Evolutionary conservation across 2,888 invertebrate species (phyloP), one percentile per base, ranked within the genome.

Genomic region (Iselma pallidipennis): DNA sequence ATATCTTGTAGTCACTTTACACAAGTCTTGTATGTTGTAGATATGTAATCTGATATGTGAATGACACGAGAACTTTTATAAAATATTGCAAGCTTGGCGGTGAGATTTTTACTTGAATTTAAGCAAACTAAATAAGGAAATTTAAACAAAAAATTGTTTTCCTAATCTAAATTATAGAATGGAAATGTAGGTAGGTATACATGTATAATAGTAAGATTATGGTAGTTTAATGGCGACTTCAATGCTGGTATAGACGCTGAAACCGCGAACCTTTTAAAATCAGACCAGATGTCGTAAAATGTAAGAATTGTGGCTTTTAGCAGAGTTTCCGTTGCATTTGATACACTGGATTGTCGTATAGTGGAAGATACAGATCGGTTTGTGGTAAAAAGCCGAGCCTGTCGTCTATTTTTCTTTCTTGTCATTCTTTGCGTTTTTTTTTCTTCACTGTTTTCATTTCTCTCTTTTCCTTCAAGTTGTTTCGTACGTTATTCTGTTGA

Each of bases 1-100:
- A 45, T 45, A 45, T 45, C 45, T 21, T 45, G 10, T 45, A 45
- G 45, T 45, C 45, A 45, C 45, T 45, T 45, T 45, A 45, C 45
- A 45, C 45, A 45, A 45, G 45, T 21, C 45, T 45, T 45, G 45
- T 45, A 45, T 45, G 45, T 45, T 45, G 45, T 45, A 45, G 45
- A 45, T 45, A 45, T 45, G 45, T 45, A 45, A 45, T 45, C 45
- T 51, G 51, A 51, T 51, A 31, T 29, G 25, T 51, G 51, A 29
- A 31, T 51, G 51, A 51, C 51, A 51, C 19, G 16, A 21, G 45
- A 21, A 45, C 21, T 45, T 45, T 45, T 3, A 45, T 19, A 45
- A 45, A 45, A 45, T 45, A 45, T 45, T 45, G 45, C 21, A 12
- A 45, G 4, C 1, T 21, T 45, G 37, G 31, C 9, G n/a, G 12